Base-by-base conservation (phyloP, 1,140 invertebrate genomes). In the Eufriesea mexicana region DNA sequence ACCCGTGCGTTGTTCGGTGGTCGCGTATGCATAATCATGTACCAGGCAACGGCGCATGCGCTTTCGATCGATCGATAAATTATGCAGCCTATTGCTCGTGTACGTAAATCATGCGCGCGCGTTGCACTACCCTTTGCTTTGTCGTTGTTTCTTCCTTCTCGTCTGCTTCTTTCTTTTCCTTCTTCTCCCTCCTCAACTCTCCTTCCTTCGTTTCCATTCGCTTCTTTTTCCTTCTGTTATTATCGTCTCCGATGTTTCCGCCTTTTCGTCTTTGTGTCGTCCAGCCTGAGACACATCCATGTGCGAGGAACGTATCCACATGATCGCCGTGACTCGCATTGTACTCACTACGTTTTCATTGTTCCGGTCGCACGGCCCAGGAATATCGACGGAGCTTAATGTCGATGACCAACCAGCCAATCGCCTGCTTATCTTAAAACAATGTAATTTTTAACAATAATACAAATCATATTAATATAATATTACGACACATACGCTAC, bases 21-120 rank as follows among this genome's bases (percentile, higher is more conserved):
- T 35, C 49, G 72, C 51, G 73, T 72, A 76, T 82, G 62, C 54
- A 76, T 75, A 81, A 81, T 75, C 51, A n/a, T 12, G 49, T 28
- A 35, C 59, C n/a, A 14, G n/a, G 72, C 71, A 81, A 67, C 57
- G 57, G 70, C 78, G 23, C 79, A 67, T 81, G 61, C 59, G 72
- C 72, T 18, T 49, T 67, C 79, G 70, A 74, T 84, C 83, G n/a
- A 82, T 75, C 84, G 84, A 85, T 85, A 76, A 85, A 85, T 83
- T 85, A 83, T 85, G 66, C 72, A 54, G 64, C 25, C 57, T 57
- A 64, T 49, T 8, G 55, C 18, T 68, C 25, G 45, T 59, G 79
- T 51, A 77, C 84, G 79, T 85, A 83, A 85, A 83, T 85, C 84
- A 85, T 76, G 67, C 73, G 54, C 71, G 57, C 77, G 35, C 49